Evolutionary conservation across 37 sponge, comb jelly and placozoan species (phyloP), one percentile per base, ranked within the genome.

Genomic region (Eunapius fragilis): DNA sequence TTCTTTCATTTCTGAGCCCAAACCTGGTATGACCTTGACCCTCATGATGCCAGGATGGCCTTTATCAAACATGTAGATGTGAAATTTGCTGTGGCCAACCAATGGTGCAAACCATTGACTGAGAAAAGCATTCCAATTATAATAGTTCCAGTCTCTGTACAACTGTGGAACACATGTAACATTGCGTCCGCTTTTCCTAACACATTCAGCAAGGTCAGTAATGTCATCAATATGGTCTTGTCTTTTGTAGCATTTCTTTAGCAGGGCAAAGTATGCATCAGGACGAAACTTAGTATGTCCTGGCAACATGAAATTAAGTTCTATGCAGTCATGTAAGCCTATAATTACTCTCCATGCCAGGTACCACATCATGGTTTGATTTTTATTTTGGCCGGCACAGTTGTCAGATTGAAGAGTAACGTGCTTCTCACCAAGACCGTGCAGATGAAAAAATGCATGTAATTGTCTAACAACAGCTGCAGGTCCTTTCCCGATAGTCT

Each of bases 311-410:
- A 89, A 89, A 25, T 36, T 67, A 22, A 81, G 34, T 31, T 84
- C 76, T 9, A 37, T 37, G 10, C 25, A 10, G 14, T 26, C 45
- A 67, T 74, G 36, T 5, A 34, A 47, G 14, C 80, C 87, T 32
- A 45, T 74, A 28, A 75, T 73, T 23, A 80, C 72, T 27, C 90
- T 38, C 86, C 86, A 90, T 6, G 74, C 35, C 13, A 90, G 69
- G 72, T 89, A 89, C 37, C 48, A 47, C 22, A 79, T 36, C 75
- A 81, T 78, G 47, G 68, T 79, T 37, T 89, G 84, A 28, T 83
- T 89, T 48, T 84, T 89, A 49, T 89, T 89, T 71, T 89, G 85
- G 37, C 90, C 89, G 28, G 70, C 84, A 47, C 84, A 83, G 45
- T 89, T 89, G 69, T 84, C 84, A 72, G 82, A 75, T 27, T 90